Conservation (phyloP, 2,888 invertebrate species). For the Machimus atricapillus region DNA sequence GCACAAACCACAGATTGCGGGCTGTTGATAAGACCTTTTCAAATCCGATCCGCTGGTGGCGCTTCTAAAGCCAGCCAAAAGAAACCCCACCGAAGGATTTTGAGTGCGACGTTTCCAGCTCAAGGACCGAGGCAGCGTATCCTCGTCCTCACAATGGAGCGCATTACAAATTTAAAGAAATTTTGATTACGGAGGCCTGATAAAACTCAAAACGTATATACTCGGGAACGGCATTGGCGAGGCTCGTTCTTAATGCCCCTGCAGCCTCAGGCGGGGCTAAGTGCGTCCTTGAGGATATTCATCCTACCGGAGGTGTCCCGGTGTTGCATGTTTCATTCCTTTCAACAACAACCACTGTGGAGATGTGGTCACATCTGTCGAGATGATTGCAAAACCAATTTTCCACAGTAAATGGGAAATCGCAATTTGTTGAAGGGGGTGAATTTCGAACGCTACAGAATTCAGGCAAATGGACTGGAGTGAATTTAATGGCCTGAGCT, state of each 20-base stretch:
- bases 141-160: constrained; percentile 40
- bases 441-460: constrained; percentile 6
- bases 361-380: constrained; percentile 36
- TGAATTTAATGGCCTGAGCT: constrained; percentile 32
- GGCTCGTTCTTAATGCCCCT: constrained; percentile 18
- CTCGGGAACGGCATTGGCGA: not conserved
- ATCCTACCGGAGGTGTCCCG: not conserved
- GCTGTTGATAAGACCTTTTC: constrained; percentile 7
- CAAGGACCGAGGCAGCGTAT: constrained; percentile 9
- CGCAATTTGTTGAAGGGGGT: constrained; percentile 33
- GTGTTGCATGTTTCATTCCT: constrained; percentile 13
- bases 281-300: constrained; percentile 23
- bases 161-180: constrained; percentile 46
- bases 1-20: constrained; percentile 30
- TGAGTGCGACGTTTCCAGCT: constrained; percentile 4
- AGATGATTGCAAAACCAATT: constrained; percentile 35
- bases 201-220: constrained; percentile 25
- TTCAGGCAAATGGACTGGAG: constrained; percentile 22
- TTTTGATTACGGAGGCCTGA: constrained; percentile 44
- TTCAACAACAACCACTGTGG: constrained; percentile 17
- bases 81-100: not conserved
- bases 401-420: constrained; percentile 34
- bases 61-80: not conserved
- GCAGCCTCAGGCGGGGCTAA: not conserved
- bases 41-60: not conserved